Conservation (phyloP, 2,797 vertebrate species). For the Eutrigla gurnardus region DNA sequence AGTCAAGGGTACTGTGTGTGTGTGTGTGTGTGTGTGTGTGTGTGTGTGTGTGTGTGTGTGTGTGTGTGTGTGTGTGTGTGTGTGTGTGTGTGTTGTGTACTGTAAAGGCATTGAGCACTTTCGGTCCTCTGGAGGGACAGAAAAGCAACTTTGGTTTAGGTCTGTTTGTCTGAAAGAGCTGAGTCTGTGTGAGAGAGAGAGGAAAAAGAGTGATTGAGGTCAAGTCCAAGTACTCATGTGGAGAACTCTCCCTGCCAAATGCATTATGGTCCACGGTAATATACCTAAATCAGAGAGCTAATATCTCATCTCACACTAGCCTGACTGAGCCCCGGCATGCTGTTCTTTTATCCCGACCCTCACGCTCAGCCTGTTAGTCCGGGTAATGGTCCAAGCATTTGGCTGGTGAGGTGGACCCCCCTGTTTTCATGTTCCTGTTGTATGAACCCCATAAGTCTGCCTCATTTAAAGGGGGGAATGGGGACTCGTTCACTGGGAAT, state of each 20-base stretch:
- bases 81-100: no score
- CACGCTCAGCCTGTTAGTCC: constrained; percentile 43
- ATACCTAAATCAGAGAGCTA: constrained; percentile 32
- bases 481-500: constrained; percentile 81
- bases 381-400: constrained; percentile 61
- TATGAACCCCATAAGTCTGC: constrained; percentile 76
- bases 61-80: background rate
- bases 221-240: constrained; percentile 43
- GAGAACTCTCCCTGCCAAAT: constrained; percentile 45
- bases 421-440: constrained; percentile 56
- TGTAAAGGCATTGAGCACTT: no score
- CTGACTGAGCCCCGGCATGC: constrained; percentile 14
- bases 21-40: background rate
- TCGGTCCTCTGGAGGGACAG: constrained; percentile 53
- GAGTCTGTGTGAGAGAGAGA: constrained; percentile 14
- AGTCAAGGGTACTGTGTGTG: constrained; percentile 21
- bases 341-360: constrained; percentile 12
- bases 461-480: constrained; percentile 81
- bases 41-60: background rate
- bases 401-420: constrained; percentile 37
- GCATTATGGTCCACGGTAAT: constrained; percentile 43
- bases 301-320: constrained; percentile 25
- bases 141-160: constrained; percentile 57
- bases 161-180: constrained; percentile 52
- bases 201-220: constrained; percentile 48